A percentile compares a stretch with the other conserved stretches of the same genome.
Conservation (phyloP, 2,888 invertebrate genomes). For the Pollenia amentaria region DNA sequence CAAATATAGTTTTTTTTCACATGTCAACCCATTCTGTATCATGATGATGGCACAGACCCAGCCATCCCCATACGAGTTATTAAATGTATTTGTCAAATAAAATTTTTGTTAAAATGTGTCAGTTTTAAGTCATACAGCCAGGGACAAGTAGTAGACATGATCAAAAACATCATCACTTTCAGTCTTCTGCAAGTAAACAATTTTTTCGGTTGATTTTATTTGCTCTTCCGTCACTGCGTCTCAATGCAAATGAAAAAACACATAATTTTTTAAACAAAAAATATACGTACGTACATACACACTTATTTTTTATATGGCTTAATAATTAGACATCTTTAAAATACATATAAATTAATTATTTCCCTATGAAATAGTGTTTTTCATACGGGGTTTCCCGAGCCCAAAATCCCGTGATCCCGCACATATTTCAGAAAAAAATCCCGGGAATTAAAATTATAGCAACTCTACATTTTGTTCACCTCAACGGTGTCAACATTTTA, state of each 20-base stretch:
- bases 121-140: background rate
- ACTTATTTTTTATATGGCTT: background rate
- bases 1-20: slow-evolving; percentile 26
- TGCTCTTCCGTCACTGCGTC: background rate
- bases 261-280: background rate
- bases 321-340: background rate
- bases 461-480: too few species aligned
- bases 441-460: too few species aligned
- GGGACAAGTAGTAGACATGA: slow-evolving; percentile 11
- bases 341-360: background rate
- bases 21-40: slow-evolving; percentile 32
- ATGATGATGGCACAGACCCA: background rate
- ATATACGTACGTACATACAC: too few species aligned
- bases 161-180: slow-evolving; percentile 1
- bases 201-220: background rate
- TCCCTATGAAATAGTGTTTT: too few species aligned
- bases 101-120: slow-evolving; percentile 19
- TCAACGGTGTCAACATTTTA: too few species aligned
- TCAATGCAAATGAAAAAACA: background rate
- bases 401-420: too few species aligned
- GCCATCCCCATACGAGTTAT: slow-evolving; percentile 6
- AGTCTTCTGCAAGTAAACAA: background rate
- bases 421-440: too few species aligned
- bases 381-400: too few species aligned
- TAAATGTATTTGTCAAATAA: background rate